Conservation (phyloP, 2,888 invertebrate species). For the Philhelius pedissequus region DNA sequence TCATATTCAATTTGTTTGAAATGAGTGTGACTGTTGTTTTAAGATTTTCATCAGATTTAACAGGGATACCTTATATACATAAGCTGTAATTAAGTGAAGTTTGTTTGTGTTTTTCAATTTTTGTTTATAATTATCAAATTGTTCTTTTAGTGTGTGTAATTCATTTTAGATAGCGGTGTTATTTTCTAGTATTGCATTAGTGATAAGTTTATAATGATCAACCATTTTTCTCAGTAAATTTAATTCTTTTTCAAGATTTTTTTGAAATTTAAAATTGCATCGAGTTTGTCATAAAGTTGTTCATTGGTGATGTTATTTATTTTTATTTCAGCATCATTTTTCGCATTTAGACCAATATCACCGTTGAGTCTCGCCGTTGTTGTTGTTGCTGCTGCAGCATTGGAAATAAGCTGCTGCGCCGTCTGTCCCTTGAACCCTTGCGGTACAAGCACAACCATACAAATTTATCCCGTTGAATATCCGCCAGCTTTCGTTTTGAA, state of each 20-base stretch:
- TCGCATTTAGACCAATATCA: no score
- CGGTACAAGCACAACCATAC: not conserved
- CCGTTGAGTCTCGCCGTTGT: not conserved
- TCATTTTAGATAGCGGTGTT: not conserved
- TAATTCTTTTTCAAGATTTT: not conserved
- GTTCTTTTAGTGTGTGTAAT: not conserved
- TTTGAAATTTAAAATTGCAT: not conserved
- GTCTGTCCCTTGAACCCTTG: not conserved
- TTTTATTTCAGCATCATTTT: not conserved
- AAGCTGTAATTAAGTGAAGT: not conserved
- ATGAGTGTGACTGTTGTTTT: not conserved
- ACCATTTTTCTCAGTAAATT: not conserved
- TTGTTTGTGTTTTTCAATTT: not conserved
- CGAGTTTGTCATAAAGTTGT: not conserved
- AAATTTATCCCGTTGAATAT: not conserved
- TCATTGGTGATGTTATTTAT: not conserved
- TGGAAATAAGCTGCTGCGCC: not conserved
- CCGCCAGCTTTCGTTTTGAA: not conserved
- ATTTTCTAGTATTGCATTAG: not conserved
- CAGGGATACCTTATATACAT: not conserved
- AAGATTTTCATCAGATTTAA: not conserved
- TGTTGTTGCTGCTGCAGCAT: not conserved
- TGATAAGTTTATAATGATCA: not conserved
- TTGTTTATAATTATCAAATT: not conserved
- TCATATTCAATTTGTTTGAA: not conserved